Base-by-base conservation (phyloP, 2,888 invertebrate genomes). In the Dynastes hyllus region DNA sequence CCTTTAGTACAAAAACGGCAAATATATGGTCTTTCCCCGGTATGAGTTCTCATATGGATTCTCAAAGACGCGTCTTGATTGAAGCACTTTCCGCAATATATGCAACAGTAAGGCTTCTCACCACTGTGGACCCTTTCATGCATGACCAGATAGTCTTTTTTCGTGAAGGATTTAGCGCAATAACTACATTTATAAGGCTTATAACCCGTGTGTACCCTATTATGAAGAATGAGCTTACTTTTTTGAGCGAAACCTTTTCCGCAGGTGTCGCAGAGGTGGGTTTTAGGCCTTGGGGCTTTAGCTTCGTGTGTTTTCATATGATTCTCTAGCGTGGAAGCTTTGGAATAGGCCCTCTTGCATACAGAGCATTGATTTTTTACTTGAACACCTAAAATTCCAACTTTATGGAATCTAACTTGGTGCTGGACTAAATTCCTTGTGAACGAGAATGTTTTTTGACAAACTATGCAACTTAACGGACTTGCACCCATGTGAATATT, bases 391-490 rank as follows among this genome's bases (percentile, higher is more conserved):
- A 88, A 86, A 8, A 87, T 88, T 2, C 88, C 86, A 5, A 87
- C 89, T 5, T 83, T 81, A 76, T 87, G 87, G 37, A 84, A 84
- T 16, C 86, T 82, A 6, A 86, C 80, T 81, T 87, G 87, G 73
- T 87, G 87, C 1, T 84, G 84, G 51, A 83, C 80, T 1, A 87
- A 80, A 80, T 85, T 85, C 76, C 85, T 80, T 1, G 86, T 86
- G 77, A 85, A 86, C 2, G 87, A 79, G 79, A 91, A 90, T 0
- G 89, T 85, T 11, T 86, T 84, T 63, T 87, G 87, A 82, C 91
- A 91, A 80, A 90, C 89, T 0, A 88, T 79, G 81, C 91, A 91
- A 8, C 85, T 83, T 79, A 91, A 89, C 77, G 89, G 90, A 32
- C 88, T 83, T 0, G 90, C 88, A 1, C 86, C 84, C 61, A 89